Evolutionary conservation across 2,888 invertebrate species (phyloP), one percentile per base, ranked within the genome.

Genomic region (Microchrysa polita): DNA sequence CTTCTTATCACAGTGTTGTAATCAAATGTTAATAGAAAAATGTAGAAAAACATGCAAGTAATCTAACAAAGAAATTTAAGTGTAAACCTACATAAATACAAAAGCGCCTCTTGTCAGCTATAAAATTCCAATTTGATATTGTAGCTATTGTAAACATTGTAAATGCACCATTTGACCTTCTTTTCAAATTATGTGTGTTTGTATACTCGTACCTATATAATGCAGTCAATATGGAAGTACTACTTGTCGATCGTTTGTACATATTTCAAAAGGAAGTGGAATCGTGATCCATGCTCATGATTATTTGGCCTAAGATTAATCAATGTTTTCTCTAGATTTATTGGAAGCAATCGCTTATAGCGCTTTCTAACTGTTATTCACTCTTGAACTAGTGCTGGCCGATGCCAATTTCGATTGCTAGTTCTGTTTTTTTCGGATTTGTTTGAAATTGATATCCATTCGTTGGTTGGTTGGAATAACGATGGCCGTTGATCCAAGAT

Each of bases 361-460:
- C 65, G 65, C 48, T 65, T 65, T 44, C 65, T 65, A 65, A 65
- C 65, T 48, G 65, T 65, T 65, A 65, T 65, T 65, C 55, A 55
- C 20, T 53, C 16, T 22, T 55, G 55, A 20, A 20, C 10, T 55
- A 22, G 18, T 55, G n/a, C n/a, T n/a, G 18, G 40, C 23, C n/a
- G 40, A 61, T 61, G 23, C 61, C 27, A 16, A 34, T 16, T 61
- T 18, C 7, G 61, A 61, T 61, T 34, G 27, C n/a, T 34, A 34
- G 27, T 34, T 34, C 27, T 34, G n/a, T n/a, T n/a, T 61, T 61
- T n/a, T 27, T 18, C 34, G 42, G 10, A 7, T 40, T 61, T 40
- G 40, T 16, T 40, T 40, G 65, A 65, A 65, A 65, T 65, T 65
- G 65, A 65, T 65, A 65, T 65, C 16, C 20, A 65, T 22, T 65